These are phyloP conservation scores for Apodemus speciosus DNA, from an alignment of 2,113 vertebrate genomes.

Conservation along the genomic window DNA sequence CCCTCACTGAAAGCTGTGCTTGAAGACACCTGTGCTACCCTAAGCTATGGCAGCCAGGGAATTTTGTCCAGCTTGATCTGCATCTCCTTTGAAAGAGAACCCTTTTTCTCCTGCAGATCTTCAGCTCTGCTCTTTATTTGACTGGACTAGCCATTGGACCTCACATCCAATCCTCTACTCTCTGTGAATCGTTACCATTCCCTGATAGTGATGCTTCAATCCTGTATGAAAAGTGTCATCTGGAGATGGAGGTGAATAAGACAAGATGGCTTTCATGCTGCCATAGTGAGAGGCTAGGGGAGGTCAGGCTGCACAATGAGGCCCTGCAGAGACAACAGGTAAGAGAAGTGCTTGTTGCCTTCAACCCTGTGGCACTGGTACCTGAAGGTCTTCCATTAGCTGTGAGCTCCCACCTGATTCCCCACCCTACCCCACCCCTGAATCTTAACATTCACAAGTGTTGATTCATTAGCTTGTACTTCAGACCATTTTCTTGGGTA, in stretches of 20 bases:
- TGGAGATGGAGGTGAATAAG: neutral
- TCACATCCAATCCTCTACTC: too few relatives aligned
- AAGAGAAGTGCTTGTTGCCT: neutral
- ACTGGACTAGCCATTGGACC: rapidly evolving
- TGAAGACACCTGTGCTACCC: neutral
- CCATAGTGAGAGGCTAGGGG: rapidly evolving
- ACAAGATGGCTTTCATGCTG: neutral
- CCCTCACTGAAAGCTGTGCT: neutral
- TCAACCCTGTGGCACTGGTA: neutral
- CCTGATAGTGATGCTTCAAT: neutral
- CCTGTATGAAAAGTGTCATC: neutral
- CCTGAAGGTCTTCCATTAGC: neutral
- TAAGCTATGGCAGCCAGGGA: neutral
- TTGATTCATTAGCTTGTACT: neutral
- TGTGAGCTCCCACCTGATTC: neutral
- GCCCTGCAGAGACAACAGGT: neutral
- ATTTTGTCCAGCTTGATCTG: neutral
- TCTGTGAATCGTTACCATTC: neutral
- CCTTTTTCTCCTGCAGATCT: neutral
- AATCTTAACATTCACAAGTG: neutral
- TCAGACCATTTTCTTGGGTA: neutral
- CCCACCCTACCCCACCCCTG: neutral
- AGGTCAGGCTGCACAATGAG: neutral
- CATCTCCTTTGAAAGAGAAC: neutral
- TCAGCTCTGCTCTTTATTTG: neutral